phyloP scores from a whole-genome alignment of 2,113 vertebrate genomes.

The Regulus satrapa region DNA sequence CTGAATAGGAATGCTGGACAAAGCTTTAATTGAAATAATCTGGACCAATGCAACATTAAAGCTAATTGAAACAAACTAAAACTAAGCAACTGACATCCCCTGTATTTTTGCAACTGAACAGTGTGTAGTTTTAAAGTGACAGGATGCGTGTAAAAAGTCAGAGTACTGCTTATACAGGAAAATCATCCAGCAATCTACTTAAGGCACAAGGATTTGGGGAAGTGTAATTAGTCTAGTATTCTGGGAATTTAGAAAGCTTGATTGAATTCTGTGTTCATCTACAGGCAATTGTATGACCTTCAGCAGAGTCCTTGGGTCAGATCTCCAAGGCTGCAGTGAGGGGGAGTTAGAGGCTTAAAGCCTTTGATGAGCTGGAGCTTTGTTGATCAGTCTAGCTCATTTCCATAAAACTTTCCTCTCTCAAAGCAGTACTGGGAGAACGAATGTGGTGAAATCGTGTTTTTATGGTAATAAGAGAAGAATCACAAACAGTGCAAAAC shows the following conservation, averaged over 20 bases:
- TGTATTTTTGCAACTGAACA: not conserved
- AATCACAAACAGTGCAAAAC: not conserved
- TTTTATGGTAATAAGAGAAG: not conserved
- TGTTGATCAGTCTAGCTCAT: not conserved
- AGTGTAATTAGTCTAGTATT: not conserved
- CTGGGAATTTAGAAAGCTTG: not conserved
- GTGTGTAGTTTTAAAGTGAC: not conserved
- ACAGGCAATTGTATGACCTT: not conserved
- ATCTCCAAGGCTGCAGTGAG: not conserved
- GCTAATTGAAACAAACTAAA: not conserved
- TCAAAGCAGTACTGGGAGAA: not conserved
- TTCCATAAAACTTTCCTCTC: not conserved
- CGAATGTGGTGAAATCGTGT: not conserved
- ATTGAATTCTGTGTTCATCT: not conserved
- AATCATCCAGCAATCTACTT: not conserved
- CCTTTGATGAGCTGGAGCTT: not conserved
- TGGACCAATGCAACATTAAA: not conserved
- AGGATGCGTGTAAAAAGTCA: not conserved
- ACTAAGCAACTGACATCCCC: rapidly evolving
- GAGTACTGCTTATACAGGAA: not conserved
- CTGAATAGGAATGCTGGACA: not conserved
- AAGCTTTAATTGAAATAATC: not conserved
- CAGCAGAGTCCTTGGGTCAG: not conserved
- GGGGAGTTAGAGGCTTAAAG: not conserved
- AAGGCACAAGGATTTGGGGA: not conserved